A percentile compares a stretch with the other conserved stretches of the same genome.
These are phyloP conservation scores for Entomobrya multifasciata DNA, from an alignment of 2,888 invertebrate genomes.

Conservation along the genomic window DNA sequence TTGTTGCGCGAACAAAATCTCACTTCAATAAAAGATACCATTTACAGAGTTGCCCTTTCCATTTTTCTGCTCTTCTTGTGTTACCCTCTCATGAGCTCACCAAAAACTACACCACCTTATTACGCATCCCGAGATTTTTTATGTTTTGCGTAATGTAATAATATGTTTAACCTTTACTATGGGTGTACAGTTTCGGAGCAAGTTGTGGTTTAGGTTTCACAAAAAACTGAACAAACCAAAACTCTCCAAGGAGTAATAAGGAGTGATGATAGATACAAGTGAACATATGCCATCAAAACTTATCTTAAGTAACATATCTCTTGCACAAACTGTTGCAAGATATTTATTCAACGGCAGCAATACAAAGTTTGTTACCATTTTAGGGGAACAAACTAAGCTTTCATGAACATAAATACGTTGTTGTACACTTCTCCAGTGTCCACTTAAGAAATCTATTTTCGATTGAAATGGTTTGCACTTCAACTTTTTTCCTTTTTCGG, in stretches of 20 bases:
- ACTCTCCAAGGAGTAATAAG: conserved; percentile 78
- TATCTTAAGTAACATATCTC: conserved; percentile 43
- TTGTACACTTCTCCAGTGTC: conserved; percentile 30
- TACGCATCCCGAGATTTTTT: too few relatives aligned
- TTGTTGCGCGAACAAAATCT: conserved; percentile 50
- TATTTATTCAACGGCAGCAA: conserved; percentile 48
- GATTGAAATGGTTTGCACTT: too few relatives aligned
- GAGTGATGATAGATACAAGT: conserved; percentile 77
- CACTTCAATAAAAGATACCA: conserved; percentile 25
- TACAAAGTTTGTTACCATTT: background rate
- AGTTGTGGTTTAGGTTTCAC: conserved; percentile 41
- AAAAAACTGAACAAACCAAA: conserved; percentile 36
- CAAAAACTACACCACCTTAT: too few relatives aligned
- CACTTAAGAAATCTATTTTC: conserved; percentile 44
- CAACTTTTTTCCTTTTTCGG: too few relatives aligned
- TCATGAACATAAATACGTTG: background rate
- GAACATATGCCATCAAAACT: conserved; percentile 68
- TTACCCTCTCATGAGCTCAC: too few relatives aligned
- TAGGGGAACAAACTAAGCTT: background rate
- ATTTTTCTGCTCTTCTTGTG: conserved; percentile 3
- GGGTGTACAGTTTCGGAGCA: background rate
- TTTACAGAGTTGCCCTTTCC: conserved; percentile 48
- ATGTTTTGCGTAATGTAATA: conserved; percentile 12
- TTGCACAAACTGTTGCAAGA: conserved; percentile 62
- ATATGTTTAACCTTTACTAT: conserved; percentile 25